Evolutionary conservation across 2,888 invertebrate species (phyloP).

Genomic region (Drosophila cracens): DNA sequence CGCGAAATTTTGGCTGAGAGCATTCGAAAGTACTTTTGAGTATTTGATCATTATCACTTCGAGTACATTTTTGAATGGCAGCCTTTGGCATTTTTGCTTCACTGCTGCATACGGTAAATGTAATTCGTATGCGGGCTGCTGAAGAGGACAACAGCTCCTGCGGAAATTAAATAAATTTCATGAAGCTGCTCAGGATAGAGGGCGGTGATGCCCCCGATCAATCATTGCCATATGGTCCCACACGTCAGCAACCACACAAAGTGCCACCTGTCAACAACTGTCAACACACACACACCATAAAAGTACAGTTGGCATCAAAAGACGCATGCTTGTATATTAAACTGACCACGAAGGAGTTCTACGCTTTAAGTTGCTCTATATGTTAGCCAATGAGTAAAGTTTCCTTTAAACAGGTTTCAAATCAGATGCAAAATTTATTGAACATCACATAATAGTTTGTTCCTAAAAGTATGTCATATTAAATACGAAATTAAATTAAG

Average conservation of each 20-base stretch:
- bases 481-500: background rate
- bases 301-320: constrained; percentile 49
- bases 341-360: constrained; percentile 15
- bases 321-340: background rate
- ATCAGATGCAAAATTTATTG: background rate
- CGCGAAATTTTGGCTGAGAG: constrained; percentile 25
- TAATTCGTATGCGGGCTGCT: constrained; percentile 21
- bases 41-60: constrained; percentile 51
- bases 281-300: constrained; percentile 39
- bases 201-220: constrained; percentile 40
- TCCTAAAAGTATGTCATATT: constrained; percentile 15
- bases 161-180: constrained; percentile 77
- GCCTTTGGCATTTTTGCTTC: constrained; percentile 11
- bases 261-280: constrained; percentile 68
- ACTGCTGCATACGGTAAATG: background rate
- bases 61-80: constrained; percentile 36
- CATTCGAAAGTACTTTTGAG: constrained; percentile 25
- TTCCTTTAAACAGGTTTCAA: background rate
- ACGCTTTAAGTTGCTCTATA: background rate
- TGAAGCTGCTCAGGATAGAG: constrained; percentile 32
- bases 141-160: background rate
- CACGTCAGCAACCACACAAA: constrained; percentile 61
- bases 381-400: background rate
- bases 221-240: constrained; percentile 35
- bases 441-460: background rate